Conservation (phyloP, 2,888 invertebrate species). For the Zaprionus bogoriensis region DNA sequence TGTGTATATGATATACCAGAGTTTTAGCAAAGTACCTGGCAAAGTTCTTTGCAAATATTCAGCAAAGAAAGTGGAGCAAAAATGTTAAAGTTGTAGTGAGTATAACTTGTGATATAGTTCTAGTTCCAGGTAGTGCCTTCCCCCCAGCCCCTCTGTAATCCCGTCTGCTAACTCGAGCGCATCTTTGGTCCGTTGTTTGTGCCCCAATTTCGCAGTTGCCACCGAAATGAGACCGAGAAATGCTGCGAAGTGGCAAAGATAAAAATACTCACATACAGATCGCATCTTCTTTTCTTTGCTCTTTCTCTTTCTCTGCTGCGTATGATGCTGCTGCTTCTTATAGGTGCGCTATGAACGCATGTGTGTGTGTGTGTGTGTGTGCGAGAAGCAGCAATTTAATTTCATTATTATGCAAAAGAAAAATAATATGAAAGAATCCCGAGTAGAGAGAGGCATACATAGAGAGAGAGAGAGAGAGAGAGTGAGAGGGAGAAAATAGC, state of each 20-base stretch:
- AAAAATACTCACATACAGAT: constrained; percentile 36
- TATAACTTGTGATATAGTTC: too few relatives aligned
- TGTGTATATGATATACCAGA: too few relatives aligned
- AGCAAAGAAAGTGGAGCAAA: too few relatives aligned
- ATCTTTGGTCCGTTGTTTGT: constrained; percentile 12
- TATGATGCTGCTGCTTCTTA: not conserved
- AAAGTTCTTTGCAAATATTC: too few relatives aligned
- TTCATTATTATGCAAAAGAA: constrained; percentile 63
- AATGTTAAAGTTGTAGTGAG: too few relatives aligned
- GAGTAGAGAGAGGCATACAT: constrained; percentile 11
- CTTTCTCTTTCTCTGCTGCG: not conserved
- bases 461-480: too few relatives aligned
- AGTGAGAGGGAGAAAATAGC: not conserved
- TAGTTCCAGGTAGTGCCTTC: not conserved
- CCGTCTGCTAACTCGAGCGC: not conserved
- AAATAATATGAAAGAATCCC: constrained; percentile 35
- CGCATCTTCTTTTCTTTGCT: constrained; percentile 20
- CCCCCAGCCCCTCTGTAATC: not conserved
- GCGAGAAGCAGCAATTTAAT: constrained; percentile 54
- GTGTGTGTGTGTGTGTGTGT: constrained; percentile 7
- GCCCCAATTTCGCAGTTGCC: constrained; percentile 26
- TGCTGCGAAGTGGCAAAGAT: constrained; percentile 35
- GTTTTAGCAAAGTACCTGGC: too few relatives aligned
- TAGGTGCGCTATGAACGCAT: not conserved
- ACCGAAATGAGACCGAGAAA: constrained; percentile 16